Conservation (phyloP, 2,888 invertebrate species). For the Cataglyphis altisquamis region DNA sequence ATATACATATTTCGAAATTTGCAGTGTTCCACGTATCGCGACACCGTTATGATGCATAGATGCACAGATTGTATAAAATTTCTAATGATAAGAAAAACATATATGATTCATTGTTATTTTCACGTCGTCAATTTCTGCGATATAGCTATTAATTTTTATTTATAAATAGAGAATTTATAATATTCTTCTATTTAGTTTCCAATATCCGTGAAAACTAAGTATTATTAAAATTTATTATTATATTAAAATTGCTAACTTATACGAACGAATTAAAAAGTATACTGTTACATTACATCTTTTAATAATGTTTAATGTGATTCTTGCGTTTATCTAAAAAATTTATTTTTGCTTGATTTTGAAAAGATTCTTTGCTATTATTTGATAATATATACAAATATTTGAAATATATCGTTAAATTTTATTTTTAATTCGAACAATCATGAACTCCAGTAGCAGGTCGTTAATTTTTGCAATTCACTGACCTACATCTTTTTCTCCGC, state of each 20-base stretch:
- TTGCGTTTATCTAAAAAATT: not conserved
- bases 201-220: not conserved
- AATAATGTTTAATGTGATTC: not conserved
- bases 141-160: not conserved
- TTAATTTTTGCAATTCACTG: conserved; percentile 50
- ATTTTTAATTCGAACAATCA: conserved; percentile 17
- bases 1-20: conserved; percentile 37
- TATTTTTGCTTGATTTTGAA: conserved; percentile 1
- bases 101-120: not conserved
- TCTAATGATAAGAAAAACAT: not conserved
- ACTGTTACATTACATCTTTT: not conserved
- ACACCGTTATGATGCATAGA: not conserved
- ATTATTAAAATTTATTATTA: not conserved
- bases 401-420: not conserved
- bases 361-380: not conserved
- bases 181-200: not conserved
- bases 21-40: conserved; percentile 1
- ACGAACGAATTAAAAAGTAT: not conserved
- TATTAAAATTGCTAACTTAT: not conserved
- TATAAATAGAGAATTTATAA: not conserved
- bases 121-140: not conserved
- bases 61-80: not conserved
- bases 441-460: conserved; percentile 14
- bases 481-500: conserved; percentile 48
- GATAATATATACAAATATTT: not conserved